These are phyloP conservation scores for Palaemon carinicauda DNA, from an alignment of 1,140 invertebrate genomes.

Conservation along the genomic window DNA sequence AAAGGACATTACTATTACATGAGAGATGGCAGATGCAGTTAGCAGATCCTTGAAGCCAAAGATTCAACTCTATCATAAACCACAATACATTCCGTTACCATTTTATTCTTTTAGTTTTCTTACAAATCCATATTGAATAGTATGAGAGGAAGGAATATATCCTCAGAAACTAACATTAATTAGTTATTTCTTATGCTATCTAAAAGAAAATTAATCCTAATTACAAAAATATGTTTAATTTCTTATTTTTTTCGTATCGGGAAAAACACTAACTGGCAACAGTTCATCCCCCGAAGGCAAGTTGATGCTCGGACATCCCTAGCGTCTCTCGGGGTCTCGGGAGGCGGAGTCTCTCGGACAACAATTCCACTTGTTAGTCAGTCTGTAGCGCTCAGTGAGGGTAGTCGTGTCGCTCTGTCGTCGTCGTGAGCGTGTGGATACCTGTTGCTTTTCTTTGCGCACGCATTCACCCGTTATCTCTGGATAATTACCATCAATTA, in stretches of 20 bases:
- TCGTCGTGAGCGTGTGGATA: neutral
- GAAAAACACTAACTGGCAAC: neutral
- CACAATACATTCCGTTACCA: conserved; percentile 3
- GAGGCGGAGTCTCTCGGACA: conserved; percentile 12
- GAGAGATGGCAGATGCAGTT: neutral
- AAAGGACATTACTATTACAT: too few species aligned
- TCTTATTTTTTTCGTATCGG: too few species aligned
- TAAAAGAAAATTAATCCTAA: neutral
- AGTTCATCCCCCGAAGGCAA: conserved; percentile 2
- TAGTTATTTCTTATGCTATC: neutral
- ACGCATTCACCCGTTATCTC: neutral
- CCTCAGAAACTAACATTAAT: neutral
- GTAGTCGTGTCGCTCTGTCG: neutral
- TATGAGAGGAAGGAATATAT: neutral
- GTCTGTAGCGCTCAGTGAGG: conserved; percentile 14
- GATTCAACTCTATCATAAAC: conserved; percentile 34
- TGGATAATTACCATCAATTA: neutral
- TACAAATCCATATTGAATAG: too few species aligned
- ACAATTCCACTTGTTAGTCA: conserved; percentile 38
- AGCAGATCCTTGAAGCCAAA: neutral
- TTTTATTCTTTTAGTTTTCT: too few species aligned
- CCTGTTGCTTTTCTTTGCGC: conserved; percentile 24
- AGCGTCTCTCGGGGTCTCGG: neutral
- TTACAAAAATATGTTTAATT: too few species aligned
- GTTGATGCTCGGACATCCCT: conserved; percentile 20